Conservation (phyloP, 2,113 vertebrate species). For the Aegypius monachus region DNA sequence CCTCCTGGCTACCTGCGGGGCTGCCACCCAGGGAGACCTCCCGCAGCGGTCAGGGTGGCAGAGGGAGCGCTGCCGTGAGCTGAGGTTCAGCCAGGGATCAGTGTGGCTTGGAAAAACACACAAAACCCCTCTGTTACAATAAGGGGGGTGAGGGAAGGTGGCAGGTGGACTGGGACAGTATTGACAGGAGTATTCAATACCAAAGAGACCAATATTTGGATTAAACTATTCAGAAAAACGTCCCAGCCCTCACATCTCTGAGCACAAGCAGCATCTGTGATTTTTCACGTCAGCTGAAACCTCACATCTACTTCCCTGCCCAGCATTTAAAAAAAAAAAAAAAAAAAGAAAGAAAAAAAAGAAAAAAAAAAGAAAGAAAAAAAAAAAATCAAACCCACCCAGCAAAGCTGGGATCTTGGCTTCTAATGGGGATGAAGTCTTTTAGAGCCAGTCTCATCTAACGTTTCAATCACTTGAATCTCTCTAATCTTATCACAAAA, state of each 20-base stretch:
- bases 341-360: too few species aligned
- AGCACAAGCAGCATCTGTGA: background rate
- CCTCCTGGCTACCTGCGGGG: background rate
- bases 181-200: background rate
- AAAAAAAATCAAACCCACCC: background rate
- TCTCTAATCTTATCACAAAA: slow-evolving; percentile 63
- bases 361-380: too few species aligned
- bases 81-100: background rate
- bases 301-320: background rate
- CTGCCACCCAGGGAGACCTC: background rate
- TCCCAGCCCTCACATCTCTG: background rate
- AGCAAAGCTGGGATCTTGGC: slow-evolving; percentile 17
- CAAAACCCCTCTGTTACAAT: background rate
- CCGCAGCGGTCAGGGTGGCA: background rate
- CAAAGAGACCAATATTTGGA: background rate
- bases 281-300: background rate
- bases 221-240: background rate
- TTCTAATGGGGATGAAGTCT: slow-evolving; percentile 23
- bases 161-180: background rate
- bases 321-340: background rate
- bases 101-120: background rate
- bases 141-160: background rate
- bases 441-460: slow-evolving; percentile 17
- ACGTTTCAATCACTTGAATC: slow-evolving; percentile 50
- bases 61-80: rapidly evolving